Conservation (phyloP, 2,113 vertebrate genomes). For the Serilophus lunatus region DNA sequence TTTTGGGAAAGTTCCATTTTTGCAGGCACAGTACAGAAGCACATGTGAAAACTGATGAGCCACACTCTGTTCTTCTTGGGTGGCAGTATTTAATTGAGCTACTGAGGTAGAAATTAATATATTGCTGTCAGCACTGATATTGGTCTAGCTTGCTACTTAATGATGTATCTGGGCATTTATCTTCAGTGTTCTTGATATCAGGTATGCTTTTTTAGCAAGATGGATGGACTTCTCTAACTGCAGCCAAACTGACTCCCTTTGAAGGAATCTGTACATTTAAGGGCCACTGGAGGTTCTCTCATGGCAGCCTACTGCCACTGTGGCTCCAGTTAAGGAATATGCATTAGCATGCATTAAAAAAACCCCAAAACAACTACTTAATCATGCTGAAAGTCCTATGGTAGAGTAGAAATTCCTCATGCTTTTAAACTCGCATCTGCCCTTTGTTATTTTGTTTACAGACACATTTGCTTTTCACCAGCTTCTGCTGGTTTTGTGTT, state of each 20-base stretch:
- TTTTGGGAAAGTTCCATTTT: neutral
- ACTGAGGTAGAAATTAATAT: neutral
- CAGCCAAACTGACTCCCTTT: neutral
- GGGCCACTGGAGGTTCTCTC: neutral
- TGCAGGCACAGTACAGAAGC: neutral
- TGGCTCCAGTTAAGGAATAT: neutral
- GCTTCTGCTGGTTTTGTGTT: neutral
- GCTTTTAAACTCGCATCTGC: neutral
- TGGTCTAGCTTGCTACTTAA: neutral
- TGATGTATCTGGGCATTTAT: neutral
- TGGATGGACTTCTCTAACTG: neutral
- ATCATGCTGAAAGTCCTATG: rapidly evolving
- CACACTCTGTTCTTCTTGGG: neutral
- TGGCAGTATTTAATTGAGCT: neutral
- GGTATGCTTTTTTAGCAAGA: neutral
- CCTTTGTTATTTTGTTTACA: neutral
- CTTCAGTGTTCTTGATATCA: neutral
- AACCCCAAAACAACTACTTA: too few relatives aligned
- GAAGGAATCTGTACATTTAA: neutral
- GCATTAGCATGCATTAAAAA: too few relatives aligned
- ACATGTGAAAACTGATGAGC: neutral
- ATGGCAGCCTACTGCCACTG: rapidly evolving
- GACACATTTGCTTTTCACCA: neutral
- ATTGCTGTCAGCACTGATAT: neutral
- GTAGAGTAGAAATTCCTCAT: neutral